Evolutionary conservation across 2,888 invertebrate genomes (phyloP).

Genomic region (Seladonia tumulorum): DNA sequence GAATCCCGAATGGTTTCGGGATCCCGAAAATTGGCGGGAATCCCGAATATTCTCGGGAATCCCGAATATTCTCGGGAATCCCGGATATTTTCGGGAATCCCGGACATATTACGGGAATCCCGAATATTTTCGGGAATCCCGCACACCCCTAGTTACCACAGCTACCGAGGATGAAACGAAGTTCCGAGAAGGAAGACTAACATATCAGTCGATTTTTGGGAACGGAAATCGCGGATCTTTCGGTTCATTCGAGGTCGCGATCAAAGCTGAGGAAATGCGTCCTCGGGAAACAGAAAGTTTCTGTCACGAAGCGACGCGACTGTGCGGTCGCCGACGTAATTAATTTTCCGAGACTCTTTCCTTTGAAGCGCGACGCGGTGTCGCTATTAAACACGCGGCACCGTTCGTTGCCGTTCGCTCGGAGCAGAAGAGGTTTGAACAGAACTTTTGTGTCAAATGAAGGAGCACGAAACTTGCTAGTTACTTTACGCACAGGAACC

Average conservation of each 20-base stretch:
- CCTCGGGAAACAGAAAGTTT: neutral
- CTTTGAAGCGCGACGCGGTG: neutral
- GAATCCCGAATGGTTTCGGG: too few relatives aligned
- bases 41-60: too few relatives aligned
- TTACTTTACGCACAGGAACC: neutral
- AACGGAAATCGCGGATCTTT: conserved; percentile 26
- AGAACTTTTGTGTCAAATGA: neutral
- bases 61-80: too few relatives aligned
- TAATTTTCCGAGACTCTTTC: neutral
- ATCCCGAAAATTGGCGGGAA: too few relatives aligned
- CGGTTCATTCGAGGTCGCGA: neutral
- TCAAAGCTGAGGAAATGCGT: neutral
- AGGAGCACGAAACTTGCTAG: neutral
- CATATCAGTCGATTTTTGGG: conserved; percentile 56
- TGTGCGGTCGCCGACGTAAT: conserved; percentile 2
- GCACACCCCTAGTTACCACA: too few relatives aligned
- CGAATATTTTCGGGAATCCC: too few relatives aligned
- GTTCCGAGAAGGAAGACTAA: conserved; percentile 31
- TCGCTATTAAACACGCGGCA: neutral
- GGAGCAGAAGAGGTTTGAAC: neutral
- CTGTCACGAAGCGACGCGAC: neutral
- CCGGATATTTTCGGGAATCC: too few relatives aligned
- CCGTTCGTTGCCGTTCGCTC: neutral
- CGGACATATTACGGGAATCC: too few relatives aligned
- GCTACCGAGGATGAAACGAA: conserved; percentile 13